Base-by-base conservation (phyloP, 2,888 invertebrate genomes). In the Seladonia tumulorum region DNA sequence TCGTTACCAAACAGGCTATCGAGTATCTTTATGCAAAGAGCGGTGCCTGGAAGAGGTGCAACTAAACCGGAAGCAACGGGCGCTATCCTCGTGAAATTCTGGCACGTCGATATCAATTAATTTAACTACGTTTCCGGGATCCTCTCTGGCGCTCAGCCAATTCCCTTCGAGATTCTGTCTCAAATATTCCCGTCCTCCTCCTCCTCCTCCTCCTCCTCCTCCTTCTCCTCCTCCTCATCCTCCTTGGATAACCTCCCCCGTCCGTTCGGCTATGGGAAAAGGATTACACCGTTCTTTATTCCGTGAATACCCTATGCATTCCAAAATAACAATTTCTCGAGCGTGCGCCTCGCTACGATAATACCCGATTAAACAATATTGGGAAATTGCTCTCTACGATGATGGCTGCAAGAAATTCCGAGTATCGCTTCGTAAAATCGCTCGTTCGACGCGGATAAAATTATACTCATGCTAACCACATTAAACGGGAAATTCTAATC, bases 61-160 rank as follows among this genome's bases (percentile, higher is more conserved):
- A 60, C 45, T 35, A 78, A 82, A 89, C 76, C 60, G 77, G 70
- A 53, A 77, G 75, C 74, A 66, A 81, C 76, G 81, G 72, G 74
- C 35, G 78, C 68, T 70, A 70, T 87, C 80, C 75, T 87, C 83
- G 89, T 83, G 89, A 85, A 88, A 89, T 88, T 89, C 86, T 87
- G 85, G 81, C 88, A 87, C 79, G 84, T 89, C 87, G 82, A 89
- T 90, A 90, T 90, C 91, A 91, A 93, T 93, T 93, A 92, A 93
- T 93, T 91, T 88, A 90, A 79, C 87, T 88, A 83, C 87, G 87
- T 89, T 89, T 88, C 87, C 88, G 90, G 76, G 49, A 71, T 82
- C 77, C 63, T 57, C 80, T 74, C 86, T 92, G 93, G 92, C 91
- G 25, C 5, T 8, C 8, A 73, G 90, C 93, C 93, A 93, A 91